Base-by-base conservation (phyloP, 1,140 invertebrate genomes). In the Aphaenogaster ashmeadi region DNA sequence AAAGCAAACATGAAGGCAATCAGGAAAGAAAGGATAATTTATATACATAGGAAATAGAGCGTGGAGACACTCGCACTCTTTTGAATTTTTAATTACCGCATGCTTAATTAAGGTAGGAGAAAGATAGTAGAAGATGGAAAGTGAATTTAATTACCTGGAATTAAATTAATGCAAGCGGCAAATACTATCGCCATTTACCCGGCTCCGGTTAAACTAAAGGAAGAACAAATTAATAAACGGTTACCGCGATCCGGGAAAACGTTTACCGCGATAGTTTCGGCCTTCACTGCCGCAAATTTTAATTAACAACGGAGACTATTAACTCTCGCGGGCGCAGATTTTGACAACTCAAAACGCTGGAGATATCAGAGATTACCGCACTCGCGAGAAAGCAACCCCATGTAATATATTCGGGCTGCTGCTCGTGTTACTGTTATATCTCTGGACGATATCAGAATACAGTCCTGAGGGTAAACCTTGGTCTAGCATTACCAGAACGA, bases 141-240 rank as follows among this genome's bases (percentile, higher is more conserved):
- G 21, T 44, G 13, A 8, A 3, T 50, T 84, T 75, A 75, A 74
- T 75, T 74, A 75, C 62, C n/a, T 56, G 1, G 9, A 71, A 71
- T 56, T 71, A 80, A 67, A 67, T 80, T 71, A 71, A 81, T 81
- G 66, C 47, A 56, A 11, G 50, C 67, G 66, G 60, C 50, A 90
- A 91, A 88, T 92, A 91, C 79, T 86, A 88, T 67, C n/a, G 77
- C 80, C 86, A 69, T 88, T 89, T 91, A 91, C 87, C 86, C 33
- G 41, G 41, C 5, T 60, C 2, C 41, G 18, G 7, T 47, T 7
- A 41, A 81, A 67, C 13, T 52, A 9, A 72, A 36, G 11, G 38
- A 33, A 71, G 21, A 44, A n/a, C 27, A 47, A 80, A 38, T 52
- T 80, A 50, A 75, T 58, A 83, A 83, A 56, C 64, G 8, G 41